Conservation (phyloP, 2,113 vertebrate genomes). For the Laticauda colubrina region DNA sequence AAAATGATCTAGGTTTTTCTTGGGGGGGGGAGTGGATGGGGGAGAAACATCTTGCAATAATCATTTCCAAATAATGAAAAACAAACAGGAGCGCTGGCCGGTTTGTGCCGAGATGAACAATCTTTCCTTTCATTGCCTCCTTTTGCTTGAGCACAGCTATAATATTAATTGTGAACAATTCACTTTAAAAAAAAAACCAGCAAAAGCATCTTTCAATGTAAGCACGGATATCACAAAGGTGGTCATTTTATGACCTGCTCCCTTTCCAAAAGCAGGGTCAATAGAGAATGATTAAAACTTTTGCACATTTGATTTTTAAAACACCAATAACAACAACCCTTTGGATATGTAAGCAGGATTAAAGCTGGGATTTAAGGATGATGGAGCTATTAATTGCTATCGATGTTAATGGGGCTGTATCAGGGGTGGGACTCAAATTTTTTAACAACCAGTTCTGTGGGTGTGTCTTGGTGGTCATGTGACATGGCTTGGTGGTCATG, state of each 20-base stretch:
- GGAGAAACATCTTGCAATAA: constrained; percentile 40
- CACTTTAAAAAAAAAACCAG: neutral
- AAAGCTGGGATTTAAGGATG: neutral
- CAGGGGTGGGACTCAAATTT: too few relatives aligned
- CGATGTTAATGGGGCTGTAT: too few relatives aligned
- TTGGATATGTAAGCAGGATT: neutral
- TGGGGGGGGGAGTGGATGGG: too few relatives aligned
- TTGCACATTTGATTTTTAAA: too few relatives aligned
- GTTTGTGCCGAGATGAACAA: constrained; percentile 43
- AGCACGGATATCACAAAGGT: neutral
- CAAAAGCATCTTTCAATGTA: neutral
- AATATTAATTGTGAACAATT: constrained; percentile 40
- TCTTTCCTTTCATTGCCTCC: neutral
- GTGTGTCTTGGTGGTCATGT: too few relatives aligned
- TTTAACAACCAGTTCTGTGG: too few relatives aligned
- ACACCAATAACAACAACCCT: too few relatives aligned
- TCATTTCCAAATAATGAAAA: constrained; percentile 55
- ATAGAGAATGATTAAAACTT: neutral
- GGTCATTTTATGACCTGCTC: constrained; percentile 1
- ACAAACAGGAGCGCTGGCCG: constrained; percentile 60
- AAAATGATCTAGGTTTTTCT: constrained; percentile 57
- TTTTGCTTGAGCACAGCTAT: neutral
- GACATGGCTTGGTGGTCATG: too few relatives aligned
- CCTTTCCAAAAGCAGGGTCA: neutral
- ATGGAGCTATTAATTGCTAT: too few relatives aligned